Base-by-base conservation (phyloP, 2,113 vertebrate species). In the Bubo blakistoni region DNA sequence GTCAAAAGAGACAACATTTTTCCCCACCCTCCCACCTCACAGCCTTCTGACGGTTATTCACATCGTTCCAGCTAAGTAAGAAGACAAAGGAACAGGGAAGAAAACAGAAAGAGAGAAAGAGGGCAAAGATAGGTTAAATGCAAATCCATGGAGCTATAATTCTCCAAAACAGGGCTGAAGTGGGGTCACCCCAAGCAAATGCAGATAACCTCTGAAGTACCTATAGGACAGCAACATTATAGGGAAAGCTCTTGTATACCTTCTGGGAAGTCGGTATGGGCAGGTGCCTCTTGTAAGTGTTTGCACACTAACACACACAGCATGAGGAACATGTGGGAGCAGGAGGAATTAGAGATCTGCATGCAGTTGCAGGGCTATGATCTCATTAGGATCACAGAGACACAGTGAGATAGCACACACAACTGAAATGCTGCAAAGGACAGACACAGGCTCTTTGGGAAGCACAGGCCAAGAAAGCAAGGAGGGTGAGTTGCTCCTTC, bases 381-480 rank as follows among this genome's bases (percentile, higher is more conserved):
- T 58, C 55, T 62, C 69, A 34, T 0, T 8, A 32, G 55, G 55
- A 62, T 70, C 73, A 69, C 26, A 72, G 44, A 83, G 17, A 29
- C 2, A 7, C 3, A n/a, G 57, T 0, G 1, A 76, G 25, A 49
- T 0, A 63, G 65, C 30, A 27, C 54, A 59, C 19, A n/a, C 36
- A 55, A 11, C 47, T 42, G 69, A 87, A 65, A 70, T 14, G 46
- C 63, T 87, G 55, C 18, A 15, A 32, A 54, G 42, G 12, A 81
- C 38, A 26, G 59, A 32, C 47, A 57, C 0, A 0, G 36, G n/a
- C 34, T 81, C 29, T 78, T 57, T 58, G 52, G 59, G 36, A 91
- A 91, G 44, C 54, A 86, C 22, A 40, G 13, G 40, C 34, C 16
- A 44, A 54, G 24, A 38, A 15, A 12, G 40, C 26, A 66, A 1